A percentile compares a stretch with the other conserved stretches of the same genome.
These are phyloP conservation scores for Blennius ocellaris DNA, from an alignment of 2,113 vertebrate genomes.

Conservation along the genomic window DNA sequence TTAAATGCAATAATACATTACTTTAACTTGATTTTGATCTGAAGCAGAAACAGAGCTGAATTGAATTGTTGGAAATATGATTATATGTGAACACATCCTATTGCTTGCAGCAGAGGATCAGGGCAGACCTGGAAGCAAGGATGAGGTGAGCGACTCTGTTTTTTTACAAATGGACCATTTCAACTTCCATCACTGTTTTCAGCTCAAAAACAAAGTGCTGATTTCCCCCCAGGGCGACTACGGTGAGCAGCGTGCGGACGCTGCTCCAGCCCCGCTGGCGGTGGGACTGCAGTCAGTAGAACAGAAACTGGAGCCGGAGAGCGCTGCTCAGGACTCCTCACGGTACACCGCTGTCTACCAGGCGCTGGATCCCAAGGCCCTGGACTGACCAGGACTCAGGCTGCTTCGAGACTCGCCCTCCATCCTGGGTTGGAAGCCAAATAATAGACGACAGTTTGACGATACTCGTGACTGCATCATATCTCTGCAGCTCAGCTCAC, in stretches of 20 bases:
- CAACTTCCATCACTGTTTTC: neutral
- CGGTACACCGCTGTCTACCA: constrained; percentile 43
- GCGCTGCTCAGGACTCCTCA: constrained; percentile 8
- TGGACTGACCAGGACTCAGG: constrained; percentile 27
- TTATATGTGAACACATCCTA: too few relatives aligned
- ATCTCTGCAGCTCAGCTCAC: too few relatives aligned
- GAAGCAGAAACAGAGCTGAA: too few relatives aligned
- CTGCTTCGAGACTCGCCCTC: neutral
- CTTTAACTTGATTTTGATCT: neutral
- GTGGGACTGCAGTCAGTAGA: constrained; percentile 37
- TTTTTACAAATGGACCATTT: neutral
- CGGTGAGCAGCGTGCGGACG: constrained; percentile 29
- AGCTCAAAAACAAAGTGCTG: too few relatives aligned
- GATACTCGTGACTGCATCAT: neutral
- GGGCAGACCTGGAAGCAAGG: constrained; percentile 12
- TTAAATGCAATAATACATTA: neutral
- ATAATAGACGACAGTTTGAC: constrained; percentile 11
- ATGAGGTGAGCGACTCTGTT: constrained; percentile 45
- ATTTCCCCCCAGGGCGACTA: constrained; percentile 40
- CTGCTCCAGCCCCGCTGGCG: constrained; percentile 6
- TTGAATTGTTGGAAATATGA: too few relatives aligned
- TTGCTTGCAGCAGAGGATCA: constrained; percentile 39
- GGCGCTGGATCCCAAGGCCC: constrained; percentile 47
- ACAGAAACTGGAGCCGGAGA: constrained; percentile 11
- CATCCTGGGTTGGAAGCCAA: constrained; percentile 11